Conservation (phyloP, 53 echinoderm and acorn worm genomes). For the Echinarachnius parma region DNA sequence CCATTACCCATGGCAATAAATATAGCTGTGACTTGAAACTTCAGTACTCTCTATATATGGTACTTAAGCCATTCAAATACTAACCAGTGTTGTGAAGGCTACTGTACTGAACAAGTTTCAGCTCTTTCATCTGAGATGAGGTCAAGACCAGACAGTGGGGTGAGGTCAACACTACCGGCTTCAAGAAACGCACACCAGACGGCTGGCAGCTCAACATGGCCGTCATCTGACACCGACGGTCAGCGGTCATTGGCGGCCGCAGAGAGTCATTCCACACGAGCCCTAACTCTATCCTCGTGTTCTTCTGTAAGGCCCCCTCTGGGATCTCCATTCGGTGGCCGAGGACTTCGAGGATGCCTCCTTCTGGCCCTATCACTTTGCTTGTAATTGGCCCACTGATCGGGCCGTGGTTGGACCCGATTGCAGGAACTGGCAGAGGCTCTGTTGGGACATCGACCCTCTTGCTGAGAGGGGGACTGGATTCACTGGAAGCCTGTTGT, state of each 20-base stretch:
- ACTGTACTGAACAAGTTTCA: constrained; percentile 21
- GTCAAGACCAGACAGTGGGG: constrained; percentile 6
- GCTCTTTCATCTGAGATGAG: neutral
- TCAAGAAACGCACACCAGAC: constrained; percentile 7
- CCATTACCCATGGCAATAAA: too few relatives aligned
- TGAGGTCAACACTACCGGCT: neutral
- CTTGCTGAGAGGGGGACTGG: too few relatives aligned
- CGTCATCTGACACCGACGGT: constrained; percentile 8
- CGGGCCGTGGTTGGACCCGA: neutral
- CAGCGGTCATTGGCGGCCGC: neutral
- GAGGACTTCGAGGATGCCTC: constrained; percentile 5
- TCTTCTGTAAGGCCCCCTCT: neutral
- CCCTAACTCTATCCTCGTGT: constrained; percentile 5
- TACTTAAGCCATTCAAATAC: too few relatives aligned
- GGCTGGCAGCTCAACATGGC: constrained; percentile 15
- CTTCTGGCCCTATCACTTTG: constrained; percentile 9
- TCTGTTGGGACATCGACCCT: too few relatives aligned
- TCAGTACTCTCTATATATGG: too few relatives aligned
- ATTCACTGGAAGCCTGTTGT: too few relatives aligned
- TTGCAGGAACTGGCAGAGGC: too few relatives aligned
- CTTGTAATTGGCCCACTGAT: constrained; percentile 10
- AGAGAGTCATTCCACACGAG: constrained; percentile 17
- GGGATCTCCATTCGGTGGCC: constrained; percentile 17
- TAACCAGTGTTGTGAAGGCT: constrained; percentile 17
- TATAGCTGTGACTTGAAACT: too few relatives aligned